A percentile compares a stretch with the other conserved stretches of the same genome.
phyloP scores from a whole-genome alignment of 2,797 vertebrate genomes.

The Phataginus tricuspis region DNA sequence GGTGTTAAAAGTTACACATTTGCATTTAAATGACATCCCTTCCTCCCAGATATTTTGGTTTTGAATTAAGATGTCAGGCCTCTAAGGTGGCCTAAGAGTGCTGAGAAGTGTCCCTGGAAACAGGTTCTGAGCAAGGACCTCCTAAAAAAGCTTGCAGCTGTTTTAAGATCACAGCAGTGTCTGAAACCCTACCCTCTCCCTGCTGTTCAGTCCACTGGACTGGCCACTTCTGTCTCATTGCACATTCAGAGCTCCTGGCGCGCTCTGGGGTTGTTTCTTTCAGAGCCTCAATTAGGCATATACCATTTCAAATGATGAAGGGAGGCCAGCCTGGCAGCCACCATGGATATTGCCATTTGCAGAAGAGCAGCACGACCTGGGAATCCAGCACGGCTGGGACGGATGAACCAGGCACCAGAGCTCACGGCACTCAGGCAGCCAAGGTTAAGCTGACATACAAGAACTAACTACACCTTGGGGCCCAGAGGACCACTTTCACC shows the following conservation, averaged over 20 bases:
- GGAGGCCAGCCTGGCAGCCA: constrained; percentile 51
- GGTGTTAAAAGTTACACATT: constrained; percentile 60
- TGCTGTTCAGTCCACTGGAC: background rate
- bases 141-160: background rate
- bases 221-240: constrained; percentile 64
- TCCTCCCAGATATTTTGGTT: constrained; percentile 54
- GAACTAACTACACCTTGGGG: background rate
- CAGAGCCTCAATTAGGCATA: constrained; percentile 80
- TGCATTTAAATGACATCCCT: constrained; percentile 50
- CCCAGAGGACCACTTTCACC: constrained; percentile 23
- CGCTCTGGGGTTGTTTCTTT: constrained; percentile 69
- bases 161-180: constrained; percentile 51
- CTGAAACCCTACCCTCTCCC: constrained; percentile 53
- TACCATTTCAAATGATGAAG: constrained; percentile 73
- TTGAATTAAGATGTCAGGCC: constrained; percentile 37
- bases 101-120: background rate
- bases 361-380: background rate
- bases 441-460: background rate
- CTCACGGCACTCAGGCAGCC: background rate
- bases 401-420: background rate
- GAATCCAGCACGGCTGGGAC: background rate
- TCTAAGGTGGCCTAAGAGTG: background rate
- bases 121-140: background rate
- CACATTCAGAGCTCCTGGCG: constrained; percentile 58
- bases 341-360: background rate